A percentile compares a stretch with the other conserved stretches of the same genome.
These are phyloP conservation scores for Macheiramphus alcinus DNA, from an alignment of 2,113 vertebrate genomes.

Conservation along the genomic window DNA sequence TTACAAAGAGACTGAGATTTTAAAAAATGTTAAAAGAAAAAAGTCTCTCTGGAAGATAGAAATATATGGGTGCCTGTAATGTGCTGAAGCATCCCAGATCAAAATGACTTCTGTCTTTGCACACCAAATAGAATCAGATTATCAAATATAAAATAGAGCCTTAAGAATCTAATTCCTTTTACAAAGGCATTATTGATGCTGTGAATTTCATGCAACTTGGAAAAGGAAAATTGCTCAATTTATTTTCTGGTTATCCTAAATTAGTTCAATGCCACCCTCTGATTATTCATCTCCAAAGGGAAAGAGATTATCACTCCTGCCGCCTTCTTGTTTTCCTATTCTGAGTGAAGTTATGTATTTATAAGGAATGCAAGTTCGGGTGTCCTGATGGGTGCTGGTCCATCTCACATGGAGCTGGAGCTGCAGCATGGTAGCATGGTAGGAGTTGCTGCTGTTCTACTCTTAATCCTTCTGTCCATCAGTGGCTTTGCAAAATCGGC, in stretches of 20 bases:
- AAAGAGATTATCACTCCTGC: neutral
- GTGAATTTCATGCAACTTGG: neutral
- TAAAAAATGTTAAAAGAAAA: neutral
- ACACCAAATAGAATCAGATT: neutral
- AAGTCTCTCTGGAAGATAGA: neutral
- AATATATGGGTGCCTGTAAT: neutral
- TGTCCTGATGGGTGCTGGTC: neutral
- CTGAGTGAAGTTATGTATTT: neutral
- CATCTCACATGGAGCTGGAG: neutral
- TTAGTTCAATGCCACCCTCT: neutral
- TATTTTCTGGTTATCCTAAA: constrained; percentile 5
- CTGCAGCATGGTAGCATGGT: neutral
- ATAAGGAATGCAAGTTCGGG: neutral
- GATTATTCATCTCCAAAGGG: neutral
- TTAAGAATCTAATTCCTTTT: constrained; percentile 1
- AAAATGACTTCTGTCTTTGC: constrained; percentile 3
- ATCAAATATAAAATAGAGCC: neutral
- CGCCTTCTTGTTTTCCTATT: neutral
- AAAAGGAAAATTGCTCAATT: neutral
- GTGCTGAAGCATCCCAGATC: neutral
- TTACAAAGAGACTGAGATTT: neutral
- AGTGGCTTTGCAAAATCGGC: neutral
- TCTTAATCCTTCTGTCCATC: neutral
- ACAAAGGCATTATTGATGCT: neutral
- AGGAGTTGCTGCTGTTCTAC: neutral